Percentiles rank a stretch among this genome's conserved stretches.
These are phyloP conservation scores for Corythornis madagascariensis DNA, from an alignment of 2,113 vertebrate genomes.

Conservation along the genomic window DNA sequence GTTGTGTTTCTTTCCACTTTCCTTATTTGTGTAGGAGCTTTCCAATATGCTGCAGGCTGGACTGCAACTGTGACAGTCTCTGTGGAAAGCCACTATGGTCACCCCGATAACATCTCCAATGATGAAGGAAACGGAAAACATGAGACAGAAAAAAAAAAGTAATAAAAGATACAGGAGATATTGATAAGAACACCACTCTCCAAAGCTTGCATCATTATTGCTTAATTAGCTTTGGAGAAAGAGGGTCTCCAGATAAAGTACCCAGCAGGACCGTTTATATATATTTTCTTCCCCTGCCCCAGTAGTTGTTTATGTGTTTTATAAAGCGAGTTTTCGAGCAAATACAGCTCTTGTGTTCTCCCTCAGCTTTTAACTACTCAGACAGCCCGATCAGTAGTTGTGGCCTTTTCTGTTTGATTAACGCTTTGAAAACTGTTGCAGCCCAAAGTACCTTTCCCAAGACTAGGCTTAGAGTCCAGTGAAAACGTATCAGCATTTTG, in stretches of 20 bases:
- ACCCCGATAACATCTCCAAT: conserved; percentile 4
- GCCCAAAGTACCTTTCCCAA: neutral
- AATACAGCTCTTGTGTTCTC: neutral
- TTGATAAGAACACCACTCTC: conserved; percentile 6
- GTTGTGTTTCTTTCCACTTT: neutral
- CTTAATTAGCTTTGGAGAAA: conserved; percentile 4
- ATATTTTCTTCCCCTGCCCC: neutral
- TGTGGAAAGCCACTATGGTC: neutral
- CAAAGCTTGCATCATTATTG: conserved; percentile 5
- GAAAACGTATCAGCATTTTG: neutral
- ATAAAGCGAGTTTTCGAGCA: neutral
- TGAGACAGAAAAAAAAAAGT: conserved; percentile 29
- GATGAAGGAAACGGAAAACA: conserved; percentile 54
- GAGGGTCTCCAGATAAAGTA: neutral
- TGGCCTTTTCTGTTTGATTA: neutral
- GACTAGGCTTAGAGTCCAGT: accelerated
- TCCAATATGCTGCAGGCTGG: neutral
- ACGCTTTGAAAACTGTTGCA: neutral
- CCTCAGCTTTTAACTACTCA: neutral
- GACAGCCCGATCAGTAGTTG: neutral
- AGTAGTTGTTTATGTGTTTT: neutral
- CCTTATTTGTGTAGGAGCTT: neutral
- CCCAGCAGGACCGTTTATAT: neutral
- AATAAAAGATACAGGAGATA: conserved; percentile 49
- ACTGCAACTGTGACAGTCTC: neutral